A percentile compares a stretch with the other conserved stretches of the same genome.
Evolutionary conservation across 1,140 invertebrate genomes (phyloP).

Genomic region (Cecropterus lyciades): DNA sequence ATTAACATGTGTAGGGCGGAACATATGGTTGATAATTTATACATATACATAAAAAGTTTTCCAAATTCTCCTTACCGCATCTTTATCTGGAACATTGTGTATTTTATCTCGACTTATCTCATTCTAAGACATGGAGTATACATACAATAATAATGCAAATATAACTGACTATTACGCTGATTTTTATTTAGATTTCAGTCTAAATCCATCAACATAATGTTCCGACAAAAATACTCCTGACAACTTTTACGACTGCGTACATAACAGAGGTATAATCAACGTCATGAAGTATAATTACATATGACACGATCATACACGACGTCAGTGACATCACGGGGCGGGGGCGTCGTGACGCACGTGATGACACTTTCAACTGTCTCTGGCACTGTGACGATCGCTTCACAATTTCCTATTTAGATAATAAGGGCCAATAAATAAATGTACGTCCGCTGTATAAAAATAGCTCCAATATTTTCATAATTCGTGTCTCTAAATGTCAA

Average conservation of each 20-base stretch:
- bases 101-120: no score
- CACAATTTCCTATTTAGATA: conserved; percentile 67
- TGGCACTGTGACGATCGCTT: conserved; percentile 61
- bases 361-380: conserved; percentile 43
- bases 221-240: neutral
- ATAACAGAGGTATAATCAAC: conserved; percentile 20
- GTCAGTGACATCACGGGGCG: conserved; percentile 38
- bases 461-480: conserved; percentile 49
- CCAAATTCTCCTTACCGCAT: no score
- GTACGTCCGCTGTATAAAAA: conserved; percentile 45
- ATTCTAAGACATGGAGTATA: no score
- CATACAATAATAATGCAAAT: no score
- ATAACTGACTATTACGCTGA: no score
- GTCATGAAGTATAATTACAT: conserved; percentile 45
- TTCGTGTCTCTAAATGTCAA: conserved; percentile 45
- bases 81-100: no score
- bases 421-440: conserved; percentile 63
- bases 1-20: conserved; percentile 5
- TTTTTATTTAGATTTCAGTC: no score
- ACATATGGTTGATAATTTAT: neutral
- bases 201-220: neutral
- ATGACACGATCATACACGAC: conserved; percentile 38
- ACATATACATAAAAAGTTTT: no score
- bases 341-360: conserved; percentile 44
- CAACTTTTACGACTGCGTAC: neutral